These are phyloP conservation scores for Phoeniculus purpureus DNA, from an alignment of 2,797 vertebrate species.

Conservation along the genomic window DNA sequence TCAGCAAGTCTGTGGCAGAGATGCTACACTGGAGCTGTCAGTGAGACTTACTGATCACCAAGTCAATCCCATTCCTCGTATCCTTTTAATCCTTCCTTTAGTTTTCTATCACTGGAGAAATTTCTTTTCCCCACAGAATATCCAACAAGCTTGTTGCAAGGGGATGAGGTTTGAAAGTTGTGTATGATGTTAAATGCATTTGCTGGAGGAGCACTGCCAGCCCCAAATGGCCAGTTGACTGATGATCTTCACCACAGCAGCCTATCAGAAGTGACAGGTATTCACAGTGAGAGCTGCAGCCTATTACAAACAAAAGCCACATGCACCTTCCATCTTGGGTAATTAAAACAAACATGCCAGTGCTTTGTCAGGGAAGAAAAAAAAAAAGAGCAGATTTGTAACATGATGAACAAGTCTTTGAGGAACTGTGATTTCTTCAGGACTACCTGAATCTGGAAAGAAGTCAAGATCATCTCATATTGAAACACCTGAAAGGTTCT, in stretches of 20 bases:
- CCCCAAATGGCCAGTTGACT: not conserved
- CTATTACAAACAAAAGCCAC: slow-evolving; percentile 9
- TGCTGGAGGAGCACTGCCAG: not conserved
- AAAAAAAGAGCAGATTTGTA: not conserved
- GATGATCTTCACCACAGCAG: not conserved
- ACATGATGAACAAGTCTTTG: not conserved
- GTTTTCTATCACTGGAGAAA: not conserved
- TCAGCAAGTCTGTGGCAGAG: not conserved
- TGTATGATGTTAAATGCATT: not conserved
- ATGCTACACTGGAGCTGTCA: not conserved
- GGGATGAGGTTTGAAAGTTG: not conserved
- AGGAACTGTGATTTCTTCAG: not conserved
- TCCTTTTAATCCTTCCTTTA: not conserved
- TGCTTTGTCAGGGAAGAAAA: not conserved
- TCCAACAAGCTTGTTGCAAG: not conserved
- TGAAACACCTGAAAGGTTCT: not conserved
- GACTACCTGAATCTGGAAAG: not conserved
- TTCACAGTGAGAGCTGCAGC: not conserved
- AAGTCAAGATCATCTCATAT: not conserved
- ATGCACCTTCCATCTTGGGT: not conserved
- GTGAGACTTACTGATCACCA: not conserved
- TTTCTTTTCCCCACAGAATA: not conserved
- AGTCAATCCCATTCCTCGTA: not conserved
- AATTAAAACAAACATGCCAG: slow-evolving; percentile 42
- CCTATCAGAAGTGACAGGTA: slow-evolving; percentile 38